Evolutionary conservation across 2,113 vertebrate genomes (phyloP).

Genomic region (Daboia siamensis): DNA sequence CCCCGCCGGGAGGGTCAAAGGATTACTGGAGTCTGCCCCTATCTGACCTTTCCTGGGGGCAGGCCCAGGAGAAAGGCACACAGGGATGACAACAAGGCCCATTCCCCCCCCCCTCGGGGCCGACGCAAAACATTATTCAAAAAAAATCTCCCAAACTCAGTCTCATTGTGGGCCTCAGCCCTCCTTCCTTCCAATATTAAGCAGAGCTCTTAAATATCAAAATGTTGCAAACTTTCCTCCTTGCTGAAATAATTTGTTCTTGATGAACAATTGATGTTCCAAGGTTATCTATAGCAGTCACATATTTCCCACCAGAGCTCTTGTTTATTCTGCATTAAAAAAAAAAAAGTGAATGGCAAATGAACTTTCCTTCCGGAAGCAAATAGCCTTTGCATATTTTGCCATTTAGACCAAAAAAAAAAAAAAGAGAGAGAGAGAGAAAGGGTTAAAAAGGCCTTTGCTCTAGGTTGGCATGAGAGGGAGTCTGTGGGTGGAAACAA

Average conservation of each 20-base stretch:
- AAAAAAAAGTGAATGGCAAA: not conserved
- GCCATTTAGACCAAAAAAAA: not conserved
- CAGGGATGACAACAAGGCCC: rapidly evolving
- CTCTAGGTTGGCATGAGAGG: not conserved
- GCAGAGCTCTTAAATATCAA: not conserved
- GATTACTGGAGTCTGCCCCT: rapidly evolving
- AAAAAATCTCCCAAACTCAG: not conserved
- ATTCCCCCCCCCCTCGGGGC: not conserved
- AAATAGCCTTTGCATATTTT: not conserved
- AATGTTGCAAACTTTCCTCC: not conserved
- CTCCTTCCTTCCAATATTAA: not conserved
- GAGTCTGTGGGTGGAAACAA: not conserved
- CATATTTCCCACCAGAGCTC: not conserved
- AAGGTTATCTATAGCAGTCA: not conserved
- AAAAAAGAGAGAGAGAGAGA: not conserved
- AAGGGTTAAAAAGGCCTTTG: not conserved
- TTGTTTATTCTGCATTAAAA: not conserved
- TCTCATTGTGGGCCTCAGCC: not conserved
- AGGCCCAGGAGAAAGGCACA: not conserved
- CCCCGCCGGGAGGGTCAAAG: not conserved
- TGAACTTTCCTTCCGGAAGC: not conserved
- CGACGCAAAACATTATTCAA: not conserved
- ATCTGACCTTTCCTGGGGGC: not conserved
- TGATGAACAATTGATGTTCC: not conserved
- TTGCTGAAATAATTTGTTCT: not conserved